Percentiles rank a stretch among this genome's conserved stretches.
Conservation (phyloP, 2,888 invertebrate species). For the Coleophora flavipennella region DNA sequence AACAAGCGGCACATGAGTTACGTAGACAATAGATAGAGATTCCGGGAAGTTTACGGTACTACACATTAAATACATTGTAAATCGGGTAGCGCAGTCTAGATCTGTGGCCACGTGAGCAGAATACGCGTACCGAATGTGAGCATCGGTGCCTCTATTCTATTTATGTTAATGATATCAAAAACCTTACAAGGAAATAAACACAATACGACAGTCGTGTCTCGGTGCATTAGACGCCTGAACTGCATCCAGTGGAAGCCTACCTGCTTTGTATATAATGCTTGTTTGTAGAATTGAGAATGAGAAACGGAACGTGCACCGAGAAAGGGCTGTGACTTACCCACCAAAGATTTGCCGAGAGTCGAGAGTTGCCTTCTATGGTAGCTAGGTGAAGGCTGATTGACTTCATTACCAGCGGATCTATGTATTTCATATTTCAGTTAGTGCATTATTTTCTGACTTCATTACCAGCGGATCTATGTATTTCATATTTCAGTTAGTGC, state of each 20-base stretch:
- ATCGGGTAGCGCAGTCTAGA: slow-evolving; percentile 2
- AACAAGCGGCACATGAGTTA: too few relatives aligned
- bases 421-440: too few relatives aligned
- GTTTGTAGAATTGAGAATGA: slow-evolving; percentile 60
- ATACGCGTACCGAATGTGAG: slow-evolving; percentile 54
- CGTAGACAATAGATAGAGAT: too few relatives aligned
- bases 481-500: too few relatives aligned
- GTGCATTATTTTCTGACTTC: too few relatives aligned
- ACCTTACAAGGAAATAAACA: slow-evolving; percentile 66
- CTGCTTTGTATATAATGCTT: slow-evolving; percentile 66
- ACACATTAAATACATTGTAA: too few relatives aligned
- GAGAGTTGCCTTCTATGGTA: slow-evolving; percentile 37
- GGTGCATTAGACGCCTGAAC: slow-evolving; percentile 58
- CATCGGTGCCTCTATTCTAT: slow-evolving; percentile 49
- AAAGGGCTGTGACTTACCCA: slow-evolving; percentile 56
- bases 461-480: slow-evolving; percentile 26
- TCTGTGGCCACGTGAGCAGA: slow-evolving; percentile 8
- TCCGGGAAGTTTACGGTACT: too few relatives aligned
- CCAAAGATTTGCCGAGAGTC: slow-evolving; percentile 41
- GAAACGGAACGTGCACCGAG: slow-evolving; percentile 55
- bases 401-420: slow-evolving; percentile 35
- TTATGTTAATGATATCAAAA: slow-evolving; percentile 67
- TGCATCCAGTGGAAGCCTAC: slow-evolving; percentile 53
- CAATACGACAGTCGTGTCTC: slow-evolving; percentile 67
- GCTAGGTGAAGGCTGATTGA: slow-evolving; percentile 46